These are phyloP conservation scores for Drosophila multiciliata DNA, from an alignment of 2,888 invertebrate species.

Conservation along the genomic window DNA sequence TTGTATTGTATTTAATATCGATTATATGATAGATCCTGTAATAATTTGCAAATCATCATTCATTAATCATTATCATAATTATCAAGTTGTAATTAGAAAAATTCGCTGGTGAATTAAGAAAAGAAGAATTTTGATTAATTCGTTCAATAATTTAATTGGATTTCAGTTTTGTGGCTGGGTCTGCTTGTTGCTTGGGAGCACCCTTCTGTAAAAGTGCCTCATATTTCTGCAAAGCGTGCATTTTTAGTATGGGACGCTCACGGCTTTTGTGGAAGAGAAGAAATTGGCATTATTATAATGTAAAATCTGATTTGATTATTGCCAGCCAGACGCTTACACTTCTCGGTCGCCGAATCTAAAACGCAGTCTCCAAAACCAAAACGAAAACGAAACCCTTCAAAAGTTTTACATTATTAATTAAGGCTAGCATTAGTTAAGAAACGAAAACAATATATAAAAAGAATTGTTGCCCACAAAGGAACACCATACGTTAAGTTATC, in stretches of 20 bases:
- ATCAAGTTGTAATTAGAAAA: constrained; percentile 57
- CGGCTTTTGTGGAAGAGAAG: constrained; percentile 71
- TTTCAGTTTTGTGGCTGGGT: constrained; percentile 47
- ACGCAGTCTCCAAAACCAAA: constrained; percentile 35
- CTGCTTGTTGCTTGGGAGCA: constrained; percentile 53
- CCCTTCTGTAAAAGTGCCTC: constrained; percentile 47
- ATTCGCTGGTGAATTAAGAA: constrained; percentile 77
- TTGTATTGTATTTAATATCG: constrained; percentile 40
- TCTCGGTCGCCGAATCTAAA: constrained; percentile 46
- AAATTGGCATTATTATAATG: constrained; percentile 70
- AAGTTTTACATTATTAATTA: constrained; percentile 45
- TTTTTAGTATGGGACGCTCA: constrained; percentile 45
- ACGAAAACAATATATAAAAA: constrained; percentile 9
- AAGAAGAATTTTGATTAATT: constrained; percentile 84
- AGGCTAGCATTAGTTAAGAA: constrained; percentile 37
- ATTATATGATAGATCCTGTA: constrained; percentile 60
- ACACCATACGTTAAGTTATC: constrained; percentile 21
- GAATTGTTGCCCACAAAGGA: constrained; percentile 16
- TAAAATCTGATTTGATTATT: constrained; percentile 56
- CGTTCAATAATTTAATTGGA: constrained; percentile 78
- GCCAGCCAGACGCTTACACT: constrained; percentile 53
- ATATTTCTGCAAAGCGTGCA: constrained; percentile 44
- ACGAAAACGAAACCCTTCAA: constrained; percentile 37
- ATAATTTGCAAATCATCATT: constrained; percentile 76
- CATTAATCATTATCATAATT: constrained; percentile 67